Evolutionary conservation across 30 jellyfish, hydroid and myxozoan genomes (phyloP).

Genomic region (Turritopsis rubra): DNA sequence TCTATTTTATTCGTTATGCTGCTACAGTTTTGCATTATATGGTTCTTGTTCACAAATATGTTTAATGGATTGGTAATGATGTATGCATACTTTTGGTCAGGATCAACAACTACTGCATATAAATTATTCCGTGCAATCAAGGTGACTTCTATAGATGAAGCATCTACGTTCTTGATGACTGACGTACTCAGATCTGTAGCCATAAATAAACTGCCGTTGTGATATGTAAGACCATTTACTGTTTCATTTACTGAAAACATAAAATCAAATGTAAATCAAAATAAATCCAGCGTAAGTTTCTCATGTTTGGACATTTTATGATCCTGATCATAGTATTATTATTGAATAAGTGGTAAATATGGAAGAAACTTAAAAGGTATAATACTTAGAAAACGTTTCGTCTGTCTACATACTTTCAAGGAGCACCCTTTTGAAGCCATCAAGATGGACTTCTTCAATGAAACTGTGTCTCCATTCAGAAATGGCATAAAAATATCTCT

Average conservation of each 20-base stretch:
- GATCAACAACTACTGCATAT: not conserved
- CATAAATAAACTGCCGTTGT: not conserved
- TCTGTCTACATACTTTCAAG: not conserved
- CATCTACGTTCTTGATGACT: not conserved
- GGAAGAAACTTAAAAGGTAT: too few species aligned
- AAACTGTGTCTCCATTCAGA: not conserved
- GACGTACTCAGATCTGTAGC: not conserved
- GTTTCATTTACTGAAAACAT: not conserved
- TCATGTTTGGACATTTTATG: too few species aligned
- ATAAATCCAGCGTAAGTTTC: too few species aligned
- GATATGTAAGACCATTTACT: not conserved
- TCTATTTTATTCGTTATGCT: too few species aligned
- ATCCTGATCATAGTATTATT: too few species aligned
- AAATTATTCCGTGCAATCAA: not conserved
- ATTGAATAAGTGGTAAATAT: not conserved
- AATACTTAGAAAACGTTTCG: not conserved
- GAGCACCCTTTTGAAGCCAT: not conserved
- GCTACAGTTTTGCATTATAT: too few species aligned
- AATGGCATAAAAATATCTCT: not conserved
- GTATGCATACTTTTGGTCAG: not conserved
- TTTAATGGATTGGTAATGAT: not conserved
- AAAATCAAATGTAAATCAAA: not conserved
- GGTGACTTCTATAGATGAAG: not conserved
- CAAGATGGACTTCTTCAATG: not conserved
- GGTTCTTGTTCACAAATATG: not conserved